phyloP scores from a whole-genome alignment of 2,888 invertebrate genomes.

The Melinopterus prodromus region DNA sequence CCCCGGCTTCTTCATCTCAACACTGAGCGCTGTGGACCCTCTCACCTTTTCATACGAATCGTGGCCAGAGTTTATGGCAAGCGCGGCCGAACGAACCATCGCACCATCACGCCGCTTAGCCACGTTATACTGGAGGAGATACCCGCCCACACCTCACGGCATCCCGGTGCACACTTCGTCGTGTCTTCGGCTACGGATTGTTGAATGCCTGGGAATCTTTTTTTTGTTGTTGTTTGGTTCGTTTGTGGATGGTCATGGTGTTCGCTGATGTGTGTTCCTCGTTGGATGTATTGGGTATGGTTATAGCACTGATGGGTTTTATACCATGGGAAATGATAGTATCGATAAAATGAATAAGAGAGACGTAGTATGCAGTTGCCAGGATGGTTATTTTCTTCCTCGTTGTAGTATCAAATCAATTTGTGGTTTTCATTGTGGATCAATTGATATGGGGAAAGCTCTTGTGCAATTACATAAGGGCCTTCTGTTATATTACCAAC shows the following conservation, averaged over 20 bases:
- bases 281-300: neutral
- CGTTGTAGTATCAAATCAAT: neutral
- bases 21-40: slow-evolving; percentile 23
- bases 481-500: too few relatives aligned
- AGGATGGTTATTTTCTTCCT: neutral
- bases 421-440: too few relatives aligned
- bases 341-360: neutral
- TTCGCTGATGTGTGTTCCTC: neutral
- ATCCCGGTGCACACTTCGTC: neutral
- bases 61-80: slow-evolving; percentile 19
- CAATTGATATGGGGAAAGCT: too few relatives aligned
- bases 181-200: neutral
- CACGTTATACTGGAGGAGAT: neutral
- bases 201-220: neutral
- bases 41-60: slow-evolving; percentile 26
- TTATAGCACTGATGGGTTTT: neutral
- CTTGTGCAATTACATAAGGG: too few relatives aligned
- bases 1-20: slow-evolving; percentile 51
- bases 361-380: neutral
- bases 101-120: neutral
- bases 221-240: neutral
- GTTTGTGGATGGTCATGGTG: neutral
- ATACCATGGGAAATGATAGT: neutral
- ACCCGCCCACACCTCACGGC: slow-evolving; percentile 4
- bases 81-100: slow-evolving; percentile 9